Percentiles rank a stretch among this genome's conserved stretches.
Evolutionary conservation across 92 coral and sea anemone genomes (phyloP).

Genomic region (Umimayanthus kanabou): DNA sequence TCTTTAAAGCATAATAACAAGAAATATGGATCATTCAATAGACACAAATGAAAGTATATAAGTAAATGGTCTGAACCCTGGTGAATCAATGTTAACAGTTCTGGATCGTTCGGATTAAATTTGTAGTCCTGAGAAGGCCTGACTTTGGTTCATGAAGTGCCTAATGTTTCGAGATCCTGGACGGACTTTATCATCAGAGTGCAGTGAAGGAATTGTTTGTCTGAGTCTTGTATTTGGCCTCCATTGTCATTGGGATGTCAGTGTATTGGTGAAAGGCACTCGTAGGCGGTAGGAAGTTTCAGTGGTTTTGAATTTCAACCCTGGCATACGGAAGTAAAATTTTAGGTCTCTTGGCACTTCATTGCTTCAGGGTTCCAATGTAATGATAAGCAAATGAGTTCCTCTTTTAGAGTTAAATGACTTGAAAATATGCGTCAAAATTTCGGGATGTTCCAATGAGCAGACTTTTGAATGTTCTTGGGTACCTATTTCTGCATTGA

Average conservation of each 20-base stretch:
- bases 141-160: neutral
- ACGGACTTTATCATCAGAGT: neutral
- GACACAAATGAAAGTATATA: neutral
- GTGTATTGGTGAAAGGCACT: conserved; percentile 24
- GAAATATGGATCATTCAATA: neutral
- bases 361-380: conserved; percentile 3
- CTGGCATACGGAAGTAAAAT: conserved; percentile 6
- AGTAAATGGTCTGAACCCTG: neutral
- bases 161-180: neutral
- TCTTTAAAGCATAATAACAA: neutral
- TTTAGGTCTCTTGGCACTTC: conserved; percentile 5
- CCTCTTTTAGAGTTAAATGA: neutral
- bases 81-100: neutral
- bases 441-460: neutral
- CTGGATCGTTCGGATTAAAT: neutral
- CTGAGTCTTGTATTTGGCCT: neutral
- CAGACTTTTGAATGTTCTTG: conserved; percentile 6
- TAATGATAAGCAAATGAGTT: neutral
- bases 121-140: neutral
- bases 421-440: neutral
- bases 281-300: conserved; percentile 1
- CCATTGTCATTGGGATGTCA: conserved; percentile 2
- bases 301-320: conserved; percentile 6
- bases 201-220: conserved; percentile 7
- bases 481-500: neutral